Percentiles rank a stretch among this genome's conserved stretches.
Conservation (phyloP, 2,888 invertebrate genomes). For the Herminia tarsipennalis region DNA sequence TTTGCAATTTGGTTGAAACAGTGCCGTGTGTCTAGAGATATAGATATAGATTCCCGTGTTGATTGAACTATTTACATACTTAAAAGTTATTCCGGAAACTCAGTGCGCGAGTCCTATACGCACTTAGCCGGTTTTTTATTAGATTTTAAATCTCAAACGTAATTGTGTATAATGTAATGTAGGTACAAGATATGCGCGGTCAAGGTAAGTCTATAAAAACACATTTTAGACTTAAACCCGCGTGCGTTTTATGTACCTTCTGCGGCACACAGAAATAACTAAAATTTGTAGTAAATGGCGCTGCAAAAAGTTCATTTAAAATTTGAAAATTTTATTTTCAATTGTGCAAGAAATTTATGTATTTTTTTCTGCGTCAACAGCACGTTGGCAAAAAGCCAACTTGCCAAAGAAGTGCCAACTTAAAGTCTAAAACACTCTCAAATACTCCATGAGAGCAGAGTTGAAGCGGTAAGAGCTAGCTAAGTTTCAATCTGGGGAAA, state of each 20-base stretch:
- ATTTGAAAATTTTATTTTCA: slow-evolving; percentile 9
- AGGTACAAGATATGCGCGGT: slow-evolving; percentile 21
- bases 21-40: too few relatives aligned
- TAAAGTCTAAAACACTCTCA: too few relatives aligned
- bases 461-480: slow-evolving; percentile 3
- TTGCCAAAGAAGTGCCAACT: slow-evolving; percentile 9
- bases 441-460: too few relatives aligned
- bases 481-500: slow-evolving; percentile 5
- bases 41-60: too few relatives aligned
- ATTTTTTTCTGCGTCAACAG: slow-evolving; percentile 21
- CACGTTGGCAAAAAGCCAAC: slow-evolving; percentile 22
- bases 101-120: too few relatives aligned
- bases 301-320: slow-evolving; percentile 12
- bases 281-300: slow-evolving; percentile 17
- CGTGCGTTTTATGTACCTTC: slow-evolving; percentile 12
- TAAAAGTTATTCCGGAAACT: too few relatives aligned
- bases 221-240: slow-evolving; percentile 7
- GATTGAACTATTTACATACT: too few relatives aligned
- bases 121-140: background rate
- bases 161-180: too few relatives aligned
- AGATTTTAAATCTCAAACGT: background rate
- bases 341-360: slow-evolving; percentile 21
- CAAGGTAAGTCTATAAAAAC: slow-evolving; percentile 14
- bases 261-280: slow-evolving; percentile 11
- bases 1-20: too few relatives aligned